A percentile compares a stretch with the other conserved stretches of the same genome.
These are phyloP conservation scores for Exaiptasia diaphana DNA, from an alignment of 64 coral and sea anemone species.

Conservation along the genomic window DNA sequence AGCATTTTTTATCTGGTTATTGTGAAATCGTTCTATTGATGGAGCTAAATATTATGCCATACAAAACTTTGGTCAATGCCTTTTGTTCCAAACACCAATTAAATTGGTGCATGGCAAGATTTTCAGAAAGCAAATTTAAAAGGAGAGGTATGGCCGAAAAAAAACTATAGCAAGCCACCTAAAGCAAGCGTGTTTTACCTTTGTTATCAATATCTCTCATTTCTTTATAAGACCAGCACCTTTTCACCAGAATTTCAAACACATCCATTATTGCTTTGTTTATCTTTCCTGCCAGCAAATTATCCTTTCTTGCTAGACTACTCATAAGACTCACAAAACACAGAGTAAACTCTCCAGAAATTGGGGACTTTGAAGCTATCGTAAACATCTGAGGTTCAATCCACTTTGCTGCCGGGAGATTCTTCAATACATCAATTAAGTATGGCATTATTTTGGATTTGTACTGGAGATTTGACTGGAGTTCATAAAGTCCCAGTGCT, in stretches of 20 bases:
- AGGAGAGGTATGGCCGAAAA: too few species aligned
- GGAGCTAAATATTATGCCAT: too few species aligned
- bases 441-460: slow-evolving; percentile 85
- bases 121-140: too few species aligned
- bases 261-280: slow-evolving; percentile 36
- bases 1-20: too few species aligned
- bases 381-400: slow-evolving; percentile 47
- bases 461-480: slow-evolving; percentile 83
- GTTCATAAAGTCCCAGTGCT: slow-evolving; percentile 69
- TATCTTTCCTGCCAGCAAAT: slow-evolving; percentile 49
- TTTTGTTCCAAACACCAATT: too few species aligned
- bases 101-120: too few species aligned
- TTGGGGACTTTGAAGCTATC: slow-evolving; percentile 29
- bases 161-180: too few species aligned
- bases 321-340: slow-evolving; percentile 85
- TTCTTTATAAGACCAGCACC: slow-evolving; percentile 56
- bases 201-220: slow-evolving; percentile 46
- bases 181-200: too few species aligned
- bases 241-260: slow-evolving; percentile 54
- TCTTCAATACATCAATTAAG: slow-evolving; percentile 78
- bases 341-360: slow-evolving; percentile 89
- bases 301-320: slow-evolving; percentile 72
- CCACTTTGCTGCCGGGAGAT: slow-evolving; percentile 77
- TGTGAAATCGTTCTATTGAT: too few species aligned
- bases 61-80: too few species aligned